Evolutionary conservation across 2,797 vertebrate genomes (phyloP), one percentile per base, ranked within the genome.

Genomic region (Crypturellus tataupa): DNA sequence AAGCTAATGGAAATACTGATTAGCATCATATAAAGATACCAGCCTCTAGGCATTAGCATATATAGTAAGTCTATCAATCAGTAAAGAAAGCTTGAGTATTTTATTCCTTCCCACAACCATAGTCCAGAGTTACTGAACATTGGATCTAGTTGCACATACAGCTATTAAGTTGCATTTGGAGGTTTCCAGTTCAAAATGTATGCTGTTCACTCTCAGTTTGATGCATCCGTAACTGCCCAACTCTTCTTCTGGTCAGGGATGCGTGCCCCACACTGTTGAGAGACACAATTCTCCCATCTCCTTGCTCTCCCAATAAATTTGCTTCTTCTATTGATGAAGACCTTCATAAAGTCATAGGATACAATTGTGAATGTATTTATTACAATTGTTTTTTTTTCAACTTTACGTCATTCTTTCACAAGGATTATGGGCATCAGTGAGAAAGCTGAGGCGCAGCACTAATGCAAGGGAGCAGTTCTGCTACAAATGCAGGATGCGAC

Each of bases 81-180:
- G 39, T 76, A 87, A 95, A 93, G 46, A 31, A 40, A 89, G 25
- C 5, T 51, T 72, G 39, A 83, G 49, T 35, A 40, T 37, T 80
- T 64, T 63, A 16, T 83, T 78, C 2, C 5, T 75, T 82, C 27
- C 23, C 59, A 4, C n/a, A 69, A 33, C 24, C 39, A 9, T 15
- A 4, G 15, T 51, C 70, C 76, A 77, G 67, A 73, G 77, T 86
- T 94, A 86, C 81, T 53, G 60, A 6, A 1, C 75, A 83, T 91
- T 93, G 91, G 51, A 58, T 81, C 93, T 93, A 93, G 96, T 81
- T 84, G 91, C 87, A 88, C 4, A 4, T 69, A 81, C 59, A 79
- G 4, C n/a, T 81, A 19, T 20, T 89, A 89, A 93, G 81, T 56
- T 31, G 55, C 67, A 88, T 63, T 42, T 33, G 37, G 70, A 91